Percentiles rank a stretch among this genome's conserved stretches.
phyloP scores from a whole-genome alignment of 2,113 vertebrate genomes.

The Morone chrysops region DNA sequence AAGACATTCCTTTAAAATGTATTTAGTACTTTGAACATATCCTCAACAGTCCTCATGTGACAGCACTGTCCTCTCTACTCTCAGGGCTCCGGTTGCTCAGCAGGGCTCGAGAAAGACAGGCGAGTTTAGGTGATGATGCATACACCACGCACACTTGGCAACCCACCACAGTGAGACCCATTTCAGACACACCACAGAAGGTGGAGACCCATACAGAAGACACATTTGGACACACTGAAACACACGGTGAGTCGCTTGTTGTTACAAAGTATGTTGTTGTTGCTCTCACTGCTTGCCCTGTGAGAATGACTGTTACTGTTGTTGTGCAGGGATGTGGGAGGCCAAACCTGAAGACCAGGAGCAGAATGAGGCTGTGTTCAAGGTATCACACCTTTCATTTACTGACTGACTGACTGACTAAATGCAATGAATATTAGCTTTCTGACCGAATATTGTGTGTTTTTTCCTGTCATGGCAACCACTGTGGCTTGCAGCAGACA shows the following conservation, averaged over 20 bases:
- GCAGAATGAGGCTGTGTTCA: constrained; percentile 77
- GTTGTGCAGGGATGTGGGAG: constrained; percentile 70
- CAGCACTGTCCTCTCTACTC: neutral
- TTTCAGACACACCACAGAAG: constrained; percentile 31
- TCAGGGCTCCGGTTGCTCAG: constrained; percentile 57
- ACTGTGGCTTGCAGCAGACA: no score
- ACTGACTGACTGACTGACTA: neutral
- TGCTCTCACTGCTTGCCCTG: neutral
- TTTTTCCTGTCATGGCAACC: no score
- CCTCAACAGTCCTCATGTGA: neutral
- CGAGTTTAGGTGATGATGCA: constrained; percentile 11
- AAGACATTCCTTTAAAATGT: neutral
- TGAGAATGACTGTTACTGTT: constrained; percentile 4
- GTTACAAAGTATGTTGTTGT: neutral
- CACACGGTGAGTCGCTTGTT: constrained; percentile 38
- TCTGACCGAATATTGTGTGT: neutral
- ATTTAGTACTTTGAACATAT: neutral
- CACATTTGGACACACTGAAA: constrained; percentile 26
- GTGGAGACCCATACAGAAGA: constrained; percentile 33
- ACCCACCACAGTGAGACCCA: constrained; percentile 24
- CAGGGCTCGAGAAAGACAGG: constrained; percentile 41
- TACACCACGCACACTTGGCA: constrained; percentile 44
- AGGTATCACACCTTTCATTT: constrained; percentile 53
- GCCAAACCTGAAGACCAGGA: constrained; percentile 72
- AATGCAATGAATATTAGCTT: neutral